These are phyloP conservation scores for Babyrousa celebensis DNA, from an alignment of 2,797 vertebrate genomes.

Conservation along the genomic window DNA sequence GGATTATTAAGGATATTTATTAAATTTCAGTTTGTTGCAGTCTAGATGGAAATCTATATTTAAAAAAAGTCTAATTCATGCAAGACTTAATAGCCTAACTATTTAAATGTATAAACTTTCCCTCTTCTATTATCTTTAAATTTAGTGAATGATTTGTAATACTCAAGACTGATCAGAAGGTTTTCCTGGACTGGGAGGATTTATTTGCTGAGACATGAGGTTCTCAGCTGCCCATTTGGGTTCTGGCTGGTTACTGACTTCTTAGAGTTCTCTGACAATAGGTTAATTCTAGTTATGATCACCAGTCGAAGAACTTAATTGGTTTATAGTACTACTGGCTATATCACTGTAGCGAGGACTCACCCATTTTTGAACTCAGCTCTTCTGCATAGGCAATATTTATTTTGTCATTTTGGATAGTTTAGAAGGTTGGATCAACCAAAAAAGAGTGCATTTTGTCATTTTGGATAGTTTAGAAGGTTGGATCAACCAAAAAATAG, in stretches of 20 bases:
- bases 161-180: background rate
- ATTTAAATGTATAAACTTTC: background rate
- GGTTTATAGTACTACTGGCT: background rate
- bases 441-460: background rate
- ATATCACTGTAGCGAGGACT: background rate
- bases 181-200: background rate
- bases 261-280: background rate
- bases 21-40: background rate
- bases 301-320: background rate
- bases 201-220: background rate
- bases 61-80: background rate
- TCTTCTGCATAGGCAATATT: background rate
- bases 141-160: background rate
- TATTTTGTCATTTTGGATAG: background rate
- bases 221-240: background rate
- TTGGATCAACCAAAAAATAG: background rate
- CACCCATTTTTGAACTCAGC: background rate
- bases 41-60: background rate
- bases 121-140: background rate
- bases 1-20: background rate
- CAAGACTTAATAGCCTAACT: background rate
- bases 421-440: background rate
- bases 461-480: background rate
- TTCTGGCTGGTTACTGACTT: background rate
- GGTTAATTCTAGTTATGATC: background rate